Conservation (phyloP, 2,797 vertebrate species). For the Betta splendens region DNA sequence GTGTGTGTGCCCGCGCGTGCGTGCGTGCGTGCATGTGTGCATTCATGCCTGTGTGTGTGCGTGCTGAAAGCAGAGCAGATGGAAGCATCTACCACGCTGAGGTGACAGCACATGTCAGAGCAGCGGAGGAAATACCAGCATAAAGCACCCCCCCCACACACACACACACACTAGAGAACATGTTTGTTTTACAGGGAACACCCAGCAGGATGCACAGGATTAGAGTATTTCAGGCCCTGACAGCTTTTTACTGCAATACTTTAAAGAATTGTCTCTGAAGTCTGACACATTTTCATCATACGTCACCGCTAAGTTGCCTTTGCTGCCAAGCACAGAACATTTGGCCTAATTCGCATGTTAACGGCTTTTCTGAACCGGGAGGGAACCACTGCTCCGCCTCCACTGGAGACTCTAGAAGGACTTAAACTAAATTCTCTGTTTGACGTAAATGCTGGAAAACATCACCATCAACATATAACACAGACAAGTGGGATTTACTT, state of each 20-base stretch:
- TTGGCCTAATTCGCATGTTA: not conserved
- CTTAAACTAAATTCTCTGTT: no score
- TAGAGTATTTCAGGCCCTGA: conserved; percentile 39
- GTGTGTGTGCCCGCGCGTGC: conserved; percentile 36
- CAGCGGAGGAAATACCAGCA: conserved; percentile 71
- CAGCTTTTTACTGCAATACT: conserved; percentile 44
- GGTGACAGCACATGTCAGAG: conserved; percentile 82
- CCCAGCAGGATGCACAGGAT: conserved; percentile 47
- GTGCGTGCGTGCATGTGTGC: conserved; percentile 1
- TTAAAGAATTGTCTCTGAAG: conserved; percentile 36
- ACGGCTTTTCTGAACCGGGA: no score
- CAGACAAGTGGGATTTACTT: no score
- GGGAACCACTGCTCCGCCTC: no score
- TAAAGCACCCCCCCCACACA: conserved; percentile 70
- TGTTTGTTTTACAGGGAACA: conserved; percentile 40
- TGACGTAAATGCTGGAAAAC: no score
- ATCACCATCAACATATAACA: no score
- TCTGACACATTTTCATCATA: conserved; percentile 37
- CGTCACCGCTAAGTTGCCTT: conserved; percentile 35
- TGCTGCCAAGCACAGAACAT: conserved; percentile 9
- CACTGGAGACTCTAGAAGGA: no score
- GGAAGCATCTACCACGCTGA: conserved; percentile 74
- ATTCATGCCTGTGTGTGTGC: no score
- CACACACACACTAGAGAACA: conserved; percentile 18
- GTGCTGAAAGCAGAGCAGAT: conserved; percentile 68